Evolutionary conservation across 1,140 invertebrate species (phyloP), one percentile per base, ranked within the genome.

Genomic region (Drosophila azteca): DNA sequence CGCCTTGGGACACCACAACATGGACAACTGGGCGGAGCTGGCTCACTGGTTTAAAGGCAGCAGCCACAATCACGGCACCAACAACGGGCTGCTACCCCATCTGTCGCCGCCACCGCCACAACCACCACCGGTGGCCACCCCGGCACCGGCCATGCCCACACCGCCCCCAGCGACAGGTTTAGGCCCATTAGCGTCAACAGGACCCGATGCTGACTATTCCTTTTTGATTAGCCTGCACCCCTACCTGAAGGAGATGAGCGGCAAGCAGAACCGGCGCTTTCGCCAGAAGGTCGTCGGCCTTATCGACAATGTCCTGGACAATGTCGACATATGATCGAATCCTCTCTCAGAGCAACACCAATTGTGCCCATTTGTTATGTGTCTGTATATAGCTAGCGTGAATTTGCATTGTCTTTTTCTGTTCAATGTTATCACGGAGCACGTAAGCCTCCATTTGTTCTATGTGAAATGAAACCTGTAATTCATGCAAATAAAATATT

Each of bases 171-270:
- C 15, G 29, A 20, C 31, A 9, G n/a, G 17, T 24, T 2, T 53
- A 24, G 20, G 61, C 0, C 46, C 51, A 50, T 8, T 62, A 9
- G 20, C 55, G 22, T 3, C 15, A 3, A 22, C 63, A 13, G 64
- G 81, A 15, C 80, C 85, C 11, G 90, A 91, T 62, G 90, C 90
- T 17, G 90, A 91, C 50, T 90, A 85, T 66, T 85, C 73, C 29
- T 91, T 91, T 61, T 57, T 91, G 48, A 90, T 91, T 53, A 91
- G 90, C 53, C 79, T 91, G 60, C 85, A 84, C 76, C 90, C 90
- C 35, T 91, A 81, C 67, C 53, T 91, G 24, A 91, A 82, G 55
- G 90, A 91, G 46, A 91, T 91, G 90, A 82, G 65, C 45, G 90
- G 90, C 61, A 91, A 91, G 58, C 90, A 91, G 49, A 91, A 88